Base-by-base conservation (phyloP, 35 echinoderm and acorn worm species). In the Eucidaris tribuloides region DNA sequence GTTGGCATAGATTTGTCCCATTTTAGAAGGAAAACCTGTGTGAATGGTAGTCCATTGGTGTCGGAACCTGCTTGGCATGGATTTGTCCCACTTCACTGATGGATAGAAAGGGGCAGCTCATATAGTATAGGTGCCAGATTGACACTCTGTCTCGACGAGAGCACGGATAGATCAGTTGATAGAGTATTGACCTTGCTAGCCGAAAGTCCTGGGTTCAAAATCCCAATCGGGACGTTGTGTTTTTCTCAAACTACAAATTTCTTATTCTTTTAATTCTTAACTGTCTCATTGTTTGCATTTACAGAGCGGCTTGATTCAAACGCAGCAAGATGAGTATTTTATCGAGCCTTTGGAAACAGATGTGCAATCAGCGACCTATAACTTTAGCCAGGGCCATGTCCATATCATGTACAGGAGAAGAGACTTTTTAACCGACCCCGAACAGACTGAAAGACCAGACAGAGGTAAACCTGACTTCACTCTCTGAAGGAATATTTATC, bases 231-330 rank as follows among this genome's bases (percentile, higher is more conserved):
- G n/a, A 11, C 9, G 48, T 52, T 52, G 48, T n/a, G 9, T 52
- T 52, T 11, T 52, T n/a, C 48, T n/a, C n/a, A 52, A 52, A 52
- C 48, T n/a, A n/a, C n/a, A 52, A 52, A 52, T 52, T n/a, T 52
- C 9, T 11, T 52, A 9, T n/a, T 11, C 48, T 11, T 52, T 52
- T 52, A 11, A 52, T n/a, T 52, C 48, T 52, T 52, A n/a, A 11
- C 48, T 52, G 48, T 52, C 9, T 52, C n/a, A 14, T n/a, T 43
- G 23, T 17, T 60, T 60, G 57, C 44, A 60, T 39, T 43, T 43
- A 82, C 87, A 89, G 87, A 89, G 87, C 45, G 87, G 87, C 25
- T 41, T 71, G 31, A 83, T 89, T 37, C 46, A 65, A 64, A 38
- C 64, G 40, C 45, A 56, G 2, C 29, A 65, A 1, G 87, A 89